Evolutionary conservation across 2,113 vertebrate species (phyloP).

Genomic region (Cnemophilus loriae): DNA sequence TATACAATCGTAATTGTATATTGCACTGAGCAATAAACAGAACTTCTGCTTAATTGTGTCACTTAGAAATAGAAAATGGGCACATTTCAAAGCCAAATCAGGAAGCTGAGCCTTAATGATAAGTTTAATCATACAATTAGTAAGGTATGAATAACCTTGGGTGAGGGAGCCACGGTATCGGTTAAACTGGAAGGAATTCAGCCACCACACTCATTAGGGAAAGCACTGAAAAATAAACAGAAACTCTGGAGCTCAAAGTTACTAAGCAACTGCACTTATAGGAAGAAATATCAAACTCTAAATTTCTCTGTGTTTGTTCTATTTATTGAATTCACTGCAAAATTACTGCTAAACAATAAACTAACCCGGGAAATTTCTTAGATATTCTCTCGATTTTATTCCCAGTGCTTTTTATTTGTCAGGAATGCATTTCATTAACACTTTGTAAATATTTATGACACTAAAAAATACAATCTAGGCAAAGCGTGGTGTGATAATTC

Average conservation of each 20-base stretch:
- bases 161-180: neutral
- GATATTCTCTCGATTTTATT: neutral
- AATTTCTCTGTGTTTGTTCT: neutral
- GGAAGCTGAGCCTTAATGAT: neutral
- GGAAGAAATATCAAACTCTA: neutral
- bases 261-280: neutral
- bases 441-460: neutral
- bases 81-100: neutral
- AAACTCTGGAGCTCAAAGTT: neutral
- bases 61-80: neutral
- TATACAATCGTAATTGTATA: neutral
- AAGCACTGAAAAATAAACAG: constrained; percentile 21
- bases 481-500: neutral
- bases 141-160: neutral
- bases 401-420: neutral
- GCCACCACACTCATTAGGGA: neutral
- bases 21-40: neutral
- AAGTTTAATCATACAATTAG: constrained; percentile 7
- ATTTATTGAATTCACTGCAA: neutral
- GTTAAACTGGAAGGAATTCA: neutral
- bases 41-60: neutral
- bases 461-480: neutral
- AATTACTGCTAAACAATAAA: neutral
- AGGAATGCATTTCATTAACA: neutral
- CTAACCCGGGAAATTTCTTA: neutral